These are phyloP conservation scores for Lepetodrilus schrolli DNA, from an alignment of 2,888 invertebrate genomes.

Conservation along the genomic window DNA sequence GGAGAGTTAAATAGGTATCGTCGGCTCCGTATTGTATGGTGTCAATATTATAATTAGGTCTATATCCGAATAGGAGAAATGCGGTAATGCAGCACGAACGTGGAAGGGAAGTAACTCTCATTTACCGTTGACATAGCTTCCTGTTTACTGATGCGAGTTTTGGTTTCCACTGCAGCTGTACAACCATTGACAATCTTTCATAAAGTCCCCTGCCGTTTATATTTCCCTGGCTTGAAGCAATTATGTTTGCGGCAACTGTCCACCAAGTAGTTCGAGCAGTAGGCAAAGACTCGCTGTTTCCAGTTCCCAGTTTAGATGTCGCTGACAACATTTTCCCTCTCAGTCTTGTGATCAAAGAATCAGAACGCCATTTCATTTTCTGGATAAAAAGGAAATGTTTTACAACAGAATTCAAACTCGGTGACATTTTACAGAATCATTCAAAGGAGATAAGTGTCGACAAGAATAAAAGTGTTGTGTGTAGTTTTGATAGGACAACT, in stretches of 20 bases:
- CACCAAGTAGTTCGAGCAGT: constrained; percentile 52
- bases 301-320: constrained; percentile 50
- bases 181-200: no score
- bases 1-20: no score
- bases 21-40: no score
- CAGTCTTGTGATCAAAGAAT: constrained; percentile 48
- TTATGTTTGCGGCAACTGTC: constrained; percentile 58
- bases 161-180: no score
- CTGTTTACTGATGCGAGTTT: no score
- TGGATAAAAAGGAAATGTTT: constrained; percentile 38
- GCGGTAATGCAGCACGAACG: no score
- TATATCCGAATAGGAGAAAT: no score
- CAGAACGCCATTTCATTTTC: constrained; percentile 33
- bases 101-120: no score
- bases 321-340: constrained; percentile 49
- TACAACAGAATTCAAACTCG: constrained; percentile 39
- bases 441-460: neutral
- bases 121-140: no score
- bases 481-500: constrained; percentile 40
- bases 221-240: no score
- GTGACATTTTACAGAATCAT: constrained; percentile 31
- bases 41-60: no score
- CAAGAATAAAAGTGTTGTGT: neutral
- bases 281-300: constrained; percentile 49
- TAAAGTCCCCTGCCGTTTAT: no score